These are phyloP conservation scores for Drosophila merina DNA, from an alignment of 2,888 invertebrate genomes.

Conservation along the genomic window DNA sequence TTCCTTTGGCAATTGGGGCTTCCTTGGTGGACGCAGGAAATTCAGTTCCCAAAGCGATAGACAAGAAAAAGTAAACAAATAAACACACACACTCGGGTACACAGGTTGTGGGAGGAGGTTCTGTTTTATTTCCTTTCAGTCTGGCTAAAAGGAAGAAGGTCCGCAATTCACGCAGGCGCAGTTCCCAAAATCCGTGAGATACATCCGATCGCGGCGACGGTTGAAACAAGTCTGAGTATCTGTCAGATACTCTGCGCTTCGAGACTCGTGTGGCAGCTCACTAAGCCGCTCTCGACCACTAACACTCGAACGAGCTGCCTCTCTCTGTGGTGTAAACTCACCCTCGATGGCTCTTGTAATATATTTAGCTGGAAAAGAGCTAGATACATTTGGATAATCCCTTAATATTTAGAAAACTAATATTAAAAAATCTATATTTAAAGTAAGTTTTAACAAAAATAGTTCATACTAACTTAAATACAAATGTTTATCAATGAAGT, in stretches of 20 bases:
- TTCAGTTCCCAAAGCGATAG: conserved; percentile 55
- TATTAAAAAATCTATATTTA: background rate
- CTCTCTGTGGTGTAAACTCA: background rate
- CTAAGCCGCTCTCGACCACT: conserved; percentile 21
- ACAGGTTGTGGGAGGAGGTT: background rate
- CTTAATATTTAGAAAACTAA: background rate
- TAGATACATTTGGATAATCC: background rate
- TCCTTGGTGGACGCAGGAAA: conserved; percentile 59
- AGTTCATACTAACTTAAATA: background rate
- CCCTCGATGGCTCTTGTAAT: background rate
- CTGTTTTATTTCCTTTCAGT: background rate
- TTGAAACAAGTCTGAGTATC: conserved; percentile 22
- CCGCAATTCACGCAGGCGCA: conserved; percentile 53
- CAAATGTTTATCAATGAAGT: too few species aligned
- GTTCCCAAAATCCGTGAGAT: conserved; percentile 27
- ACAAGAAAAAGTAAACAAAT: conserved; percentile 49
- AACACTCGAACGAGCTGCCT: background rate
- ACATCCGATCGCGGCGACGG: background rate
- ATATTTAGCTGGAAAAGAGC: conserved; percentile 5
- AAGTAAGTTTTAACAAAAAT: too few species aligned
- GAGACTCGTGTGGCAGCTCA: conserved; percentile 11
- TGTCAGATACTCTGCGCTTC: conserved; percentile 3
- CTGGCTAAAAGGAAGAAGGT: conserved; percentile 22
- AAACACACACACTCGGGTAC: conserved; percentile 36
- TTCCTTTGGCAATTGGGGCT: conserved; percentile 36